Percentiles rank a stretch among this genome's conserved stretches.
These are phyloP conservation scores for Peromyscus nudipes DNA, from an alignment of 2,797 vertebrate genomes.

Conservation along the genomic window DNA sequence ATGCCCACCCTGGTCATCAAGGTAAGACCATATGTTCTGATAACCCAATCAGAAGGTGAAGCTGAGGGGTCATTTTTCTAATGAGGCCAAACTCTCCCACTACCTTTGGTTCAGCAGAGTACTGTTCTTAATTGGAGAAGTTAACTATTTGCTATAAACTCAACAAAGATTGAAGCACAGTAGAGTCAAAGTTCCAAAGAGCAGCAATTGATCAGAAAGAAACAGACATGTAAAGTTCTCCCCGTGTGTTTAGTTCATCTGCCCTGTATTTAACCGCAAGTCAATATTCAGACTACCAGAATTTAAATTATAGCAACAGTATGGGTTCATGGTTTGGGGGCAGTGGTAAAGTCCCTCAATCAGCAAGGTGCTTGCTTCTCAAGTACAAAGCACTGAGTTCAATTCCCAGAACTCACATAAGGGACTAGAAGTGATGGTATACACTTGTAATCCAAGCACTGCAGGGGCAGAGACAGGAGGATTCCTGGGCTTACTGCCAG, in stretches of 20 bases:
- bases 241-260: background rate
- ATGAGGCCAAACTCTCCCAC: slow-evolving; percentile 13
- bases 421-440: background rate
- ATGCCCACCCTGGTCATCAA: slow-evolving; percentile 25
- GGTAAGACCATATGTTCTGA: slow-evolving; percentile 35
- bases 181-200: slow-evolving; percentile 15
- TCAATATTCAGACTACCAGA: background rate
- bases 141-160: slow-evolving; percentile 60
- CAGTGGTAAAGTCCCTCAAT: background rate
- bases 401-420: background rate
- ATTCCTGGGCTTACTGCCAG: background rate
- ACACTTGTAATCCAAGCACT: background rate
- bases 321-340: background rate
- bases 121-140: background rate
- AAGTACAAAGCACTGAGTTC: background rate
- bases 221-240: background rate
- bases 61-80: slow-evolving; percentile 29
- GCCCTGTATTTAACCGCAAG: background rate
- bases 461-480: background rate
- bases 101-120: background rate
- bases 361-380: background rate
- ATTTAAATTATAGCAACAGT: background rate
- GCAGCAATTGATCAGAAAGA: background rate
- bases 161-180: background rate
- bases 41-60: slow-evolving; percentile 58